phyloP scores from a whole-genome alignment of 2,113 vertebrate species.

The Prochilodus magdalenae region DNA sequence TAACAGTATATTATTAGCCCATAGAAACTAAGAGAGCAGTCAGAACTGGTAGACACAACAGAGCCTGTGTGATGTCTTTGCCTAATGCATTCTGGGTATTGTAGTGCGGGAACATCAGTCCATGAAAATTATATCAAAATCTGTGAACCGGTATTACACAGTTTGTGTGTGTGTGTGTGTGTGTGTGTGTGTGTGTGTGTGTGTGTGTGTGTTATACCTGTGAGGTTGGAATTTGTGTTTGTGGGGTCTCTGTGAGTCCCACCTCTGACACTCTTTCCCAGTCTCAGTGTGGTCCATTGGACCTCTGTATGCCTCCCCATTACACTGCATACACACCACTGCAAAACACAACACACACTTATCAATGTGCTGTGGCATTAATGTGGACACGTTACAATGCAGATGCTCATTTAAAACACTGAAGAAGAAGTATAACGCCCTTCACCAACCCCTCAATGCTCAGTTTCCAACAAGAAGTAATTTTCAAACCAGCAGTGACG shows the following conservation, averaged over 20 bases:
- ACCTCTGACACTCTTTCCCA: constrained; percentile 93
- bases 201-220: constrained; percentile 78
- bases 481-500: no score
- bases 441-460: not conserved
- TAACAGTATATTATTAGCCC: no score
- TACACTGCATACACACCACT: constrained; percentile 94
- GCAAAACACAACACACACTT: constrained; percentile 57
- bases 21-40: no score
- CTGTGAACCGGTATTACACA: no score
- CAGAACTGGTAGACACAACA: no score
- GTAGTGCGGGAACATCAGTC: no score
- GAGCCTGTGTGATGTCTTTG: no score
- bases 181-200: constrained; percentile 49
- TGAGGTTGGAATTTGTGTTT: constrained; percentile 90
- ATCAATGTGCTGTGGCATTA: not conserved
- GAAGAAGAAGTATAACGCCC: not conserved
- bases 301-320: constrained; percentile 90
- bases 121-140: no score
- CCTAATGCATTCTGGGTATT: no score
- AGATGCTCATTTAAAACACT: not conserved
- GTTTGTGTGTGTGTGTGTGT: no score
- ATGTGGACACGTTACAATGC: not conserved
- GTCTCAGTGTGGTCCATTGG: constrained; percentile 92
- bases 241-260: constrained; percentile 91
- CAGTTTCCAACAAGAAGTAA: not conserved